Evolutionary conservation across 2,888 invertebrate species (phyloP), one percentile per base, ranked within the genome.

Genomic region (Clivina fossor): DNA sequence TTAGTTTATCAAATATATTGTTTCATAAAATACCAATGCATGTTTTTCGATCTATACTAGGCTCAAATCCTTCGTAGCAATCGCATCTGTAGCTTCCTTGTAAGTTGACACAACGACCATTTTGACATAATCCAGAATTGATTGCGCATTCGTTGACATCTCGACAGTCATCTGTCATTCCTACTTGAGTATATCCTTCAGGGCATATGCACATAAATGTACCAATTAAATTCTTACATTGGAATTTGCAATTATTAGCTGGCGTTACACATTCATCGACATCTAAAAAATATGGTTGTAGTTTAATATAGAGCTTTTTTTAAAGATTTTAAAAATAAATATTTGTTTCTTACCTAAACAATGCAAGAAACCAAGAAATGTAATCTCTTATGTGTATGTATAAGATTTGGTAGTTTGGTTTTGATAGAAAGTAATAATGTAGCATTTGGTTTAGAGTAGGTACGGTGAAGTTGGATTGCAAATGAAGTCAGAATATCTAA

Each of bases 151-250:
- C 92, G 72, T 93, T 84, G 22, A 92, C 77, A 70, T 93, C 92
- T 67, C 81, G 77, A 68, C 88, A 89, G 59, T 87, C 86, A 68
- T 88, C 86, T 0, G 80, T 77, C 63, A 76, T 74, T 2, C 80
- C 80, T 8, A 87, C 80, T 65, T 75, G 74, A 4, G 69, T 69
- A 66, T 69, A 65, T 68, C 82, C 82, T 62, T 80, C 79, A 0
- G 90, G 88, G 69, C 92, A 93, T 64, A 88, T 86, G 76, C 92
- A 92, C 79, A 88, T 83, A 69, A 89, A 92, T 0, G 87, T 84
- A 0, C 92, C 92, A 60, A 92, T 88, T 53, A 87, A 76, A 70
- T 93, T 93, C 73, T 92, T 91, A 69, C 93, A 93, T 67, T 84
- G 83, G 72, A 86, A 88, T 65, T 85, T 85, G 74, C 92, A 92